Conservation (phyloP, 2,888 invertebrate genomes). For the Malacosoma neustria region DNA sequence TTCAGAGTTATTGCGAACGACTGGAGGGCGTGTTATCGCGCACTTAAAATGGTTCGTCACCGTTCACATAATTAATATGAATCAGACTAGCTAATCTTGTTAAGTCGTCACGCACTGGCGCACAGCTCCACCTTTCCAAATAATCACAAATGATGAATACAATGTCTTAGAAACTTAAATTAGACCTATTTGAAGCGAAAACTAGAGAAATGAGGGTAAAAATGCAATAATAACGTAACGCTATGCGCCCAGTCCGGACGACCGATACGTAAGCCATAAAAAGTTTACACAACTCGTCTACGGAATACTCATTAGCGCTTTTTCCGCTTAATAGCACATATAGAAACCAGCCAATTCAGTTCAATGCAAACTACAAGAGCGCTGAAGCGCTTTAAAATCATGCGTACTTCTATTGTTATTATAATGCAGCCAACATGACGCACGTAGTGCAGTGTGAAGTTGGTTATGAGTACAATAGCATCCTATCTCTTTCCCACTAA, state of each 20-base stretch:
- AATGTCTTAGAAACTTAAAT: slow-evolving; percentile 12
- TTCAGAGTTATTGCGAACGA: slow-evolving; percentile 24
- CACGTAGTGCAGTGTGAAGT: slow-evolving; percentile 49
- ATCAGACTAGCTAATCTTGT: slow-evolving; percentile 45
- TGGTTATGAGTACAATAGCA: slow-evolving; percentile 22
- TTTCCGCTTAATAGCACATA: slow-evolving; percentile 16
- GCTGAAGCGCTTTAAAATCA: slow-evolving; percentile 28
- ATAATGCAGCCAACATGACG: slow-evolving; percentile 70
- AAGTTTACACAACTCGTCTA: slow-evolving; percentile 60
- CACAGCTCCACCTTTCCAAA: slow-evolving; percentile 20
- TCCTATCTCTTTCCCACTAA: slow-evolving; percentile 24
- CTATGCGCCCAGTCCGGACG: slow-evolving; percentile 40
- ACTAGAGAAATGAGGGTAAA: slow-evolving; percentile 22
- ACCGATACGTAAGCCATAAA: slow-evolving; percentile 45
- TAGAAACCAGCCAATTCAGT: too few relatives aligned
- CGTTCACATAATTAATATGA: slow-evolving; percentile 68
- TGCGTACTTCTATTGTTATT: slow-evolving; percentile 63
- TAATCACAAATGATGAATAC: slow-evolving; percentile 16
- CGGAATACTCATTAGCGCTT: slow-evolving; percentile 22
- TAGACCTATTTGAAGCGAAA: slow-evolving; percentile 16
- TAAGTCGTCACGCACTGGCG: slow-evolving; percentile 37
- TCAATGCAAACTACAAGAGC: too few relatives aligned
- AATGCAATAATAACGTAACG: slow-evolving; percentile 32
- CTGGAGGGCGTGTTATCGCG: slow-evolving; percentile 56
- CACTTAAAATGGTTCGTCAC: slow-evolving; percentile 64